A percentile compares a stretch with the other conserved stretches of the same genome.
Conservation (phyloP, 2,888 invertebrate genomes). For the Sthenelais limicola region DNA sequence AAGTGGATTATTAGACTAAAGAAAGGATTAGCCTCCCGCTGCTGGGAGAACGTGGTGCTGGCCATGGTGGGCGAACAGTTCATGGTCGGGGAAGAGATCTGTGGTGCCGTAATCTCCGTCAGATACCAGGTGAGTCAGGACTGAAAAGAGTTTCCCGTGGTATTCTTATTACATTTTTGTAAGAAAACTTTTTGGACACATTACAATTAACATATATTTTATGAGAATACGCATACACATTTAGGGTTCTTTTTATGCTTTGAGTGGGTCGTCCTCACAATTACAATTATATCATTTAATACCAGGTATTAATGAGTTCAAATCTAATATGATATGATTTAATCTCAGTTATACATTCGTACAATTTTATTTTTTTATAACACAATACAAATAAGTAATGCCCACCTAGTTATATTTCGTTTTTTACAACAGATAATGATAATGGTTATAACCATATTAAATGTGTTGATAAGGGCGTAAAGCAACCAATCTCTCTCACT, state of each 20-base stretch:
- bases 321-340: no score
- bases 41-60: constrained; percentile 98
- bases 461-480: no score
- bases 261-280: no score
- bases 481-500: no score
- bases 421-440: no score
- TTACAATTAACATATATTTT: background rate
- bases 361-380: background rate
- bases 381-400: background rate
- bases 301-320: no score
- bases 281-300: no score
- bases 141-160: constrained; percentile 1
- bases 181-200: background rate
- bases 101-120: constrained; percentile 96
- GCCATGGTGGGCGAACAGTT: constrained; percentile 99
- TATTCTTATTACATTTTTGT: background rate
- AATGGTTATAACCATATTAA: no score
- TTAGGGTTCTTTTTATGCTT: no score
- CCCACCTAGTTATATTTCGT: no score
- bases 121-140: constrained; percentile 86
- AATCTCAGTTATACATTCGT: no score
- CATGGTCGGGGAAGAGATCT: constrained; percentile 98
- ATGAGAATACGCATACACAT: no score
- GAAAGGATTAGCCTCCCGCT: constrained; percentile 93
- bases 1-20: constrained; percentile 97